A percentile compares a stretch with the other conserved stretches of the same genome.
Evolutionary conservation across 1,140 invertebrate genomes (phyloP).

Genomic region (Lamellibrachia luymesi): DNA sequence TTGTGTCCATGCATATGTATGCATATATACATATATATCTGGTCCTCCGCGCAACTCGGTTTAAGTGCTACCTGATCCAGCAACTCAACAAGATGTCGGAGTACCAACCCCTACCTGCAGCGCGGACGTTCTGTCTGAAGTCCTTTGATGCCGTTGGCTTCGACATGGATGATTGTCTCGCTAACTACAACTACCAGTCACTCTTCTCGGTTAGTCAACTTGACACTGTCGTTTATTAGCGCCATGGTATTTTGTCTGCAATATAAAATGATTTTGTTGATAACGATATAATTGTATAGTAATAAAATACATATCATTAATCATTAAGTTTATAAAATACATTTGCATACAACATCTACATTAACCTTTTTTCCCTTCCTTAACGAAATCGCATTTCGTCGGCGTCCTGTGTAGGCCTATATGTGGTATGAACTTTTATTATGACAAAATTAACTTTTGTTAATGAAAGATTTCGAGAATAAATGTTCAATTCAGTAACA

Average conservation of each 20-base stretch:
- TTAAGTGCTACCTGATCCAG: neutral
- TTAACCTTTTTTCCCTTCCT: too few species aligned
- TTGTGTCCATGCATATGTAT: neutral
- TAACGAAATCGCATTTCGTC: too few species aligned
- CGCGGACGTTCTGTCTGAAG: neutral
- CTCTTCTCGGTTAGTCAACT: neutral
- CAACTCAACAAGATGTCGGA: neutral
- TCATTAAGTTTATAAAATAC: too few species aligned
- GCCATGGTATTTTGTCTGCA: neutral
- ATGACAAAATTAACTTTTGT: too few species aligned
- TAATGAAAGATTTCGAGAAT: too few species aligned
- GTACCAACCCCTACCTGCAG: neutral
- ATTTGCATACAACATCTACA: too few species aligned
- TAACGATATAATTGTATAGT: neutral
- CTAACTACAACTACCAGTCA: neutral
- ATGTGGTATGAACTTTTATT: too few species aligned
- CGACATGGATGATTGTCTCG: neutral
- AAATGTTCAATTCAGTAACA: too few species aligned
- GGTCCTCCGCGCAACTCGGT: neutral
- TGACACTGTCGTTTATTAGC: neutral
- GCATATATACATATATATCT: neutral
- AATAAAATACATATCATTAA: neutral
- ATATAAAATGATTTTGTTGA: neutral
- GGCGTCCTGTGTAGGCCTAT: too few species aligned
- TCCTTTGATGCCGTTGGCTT: neutral